Conservation (phyloP, 2,888 invertebrate genomes). For the Ganaspis brasiliensis region DNA sequence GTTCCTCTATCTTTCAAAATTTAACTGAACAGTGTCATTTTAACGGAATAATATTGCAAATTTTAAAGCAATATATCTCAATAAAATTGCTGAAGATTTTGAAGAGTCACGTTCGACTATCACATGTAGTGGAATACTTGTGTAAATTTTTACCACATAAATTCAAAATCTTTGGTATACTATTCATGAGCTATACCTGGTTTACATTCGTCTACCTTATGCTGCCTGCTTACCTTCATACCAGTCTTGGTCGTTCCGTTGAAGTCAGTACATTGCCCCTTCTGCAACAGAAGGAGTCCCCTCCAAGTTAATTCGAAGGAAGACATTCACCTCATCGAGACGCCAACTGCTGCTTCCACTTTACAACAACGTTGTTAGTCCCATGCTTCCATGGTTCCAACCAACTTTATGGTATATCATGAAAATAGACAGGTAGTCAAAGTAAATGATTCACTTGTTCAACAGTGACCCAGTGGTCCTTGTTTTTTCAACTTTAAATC, state of each 20-base stretch:
- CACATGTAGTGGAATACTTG: neutral
- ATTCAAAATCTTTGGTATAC: neutral
- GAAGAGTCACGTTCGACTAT: neutral
- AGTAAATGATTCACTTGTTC: neutral
- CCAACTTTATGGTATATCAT: conserved; percentile 15
- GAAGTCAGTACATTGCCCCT: conserved; percentile 49
- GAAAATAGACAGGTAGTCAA: neutral
- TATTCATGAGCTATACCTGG: neutral
- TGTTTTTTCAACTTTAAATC: too few relatives aligned
- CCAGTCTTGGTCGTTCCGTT: conserved; percentile 11
- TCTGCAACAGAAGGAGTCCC: conserved; percentile 60
- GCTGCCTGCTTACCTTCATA: neutral
- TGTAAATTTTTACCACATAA: too few relatives aligned
- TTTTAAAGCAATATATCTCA: too few relatives aligned
- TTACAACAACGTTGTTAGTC: neutral
- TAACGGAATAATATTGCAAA: too few relatives aligned
- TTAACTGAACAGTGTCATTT: too few relatives aligned
- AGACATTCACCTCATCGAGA: conserved; percentile 75
- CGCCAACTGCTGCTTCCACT: conserved; percentile 59
- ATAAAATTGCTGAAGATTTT: neutral
- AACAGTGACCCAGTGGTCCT: neutral
- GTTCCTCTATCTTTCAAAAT: too few relatives aligned
- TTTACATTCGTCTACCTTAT: neutral
- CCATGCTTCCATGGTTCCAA: conserved; percentile 13
- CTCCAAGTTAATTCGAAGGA: conserved; percentile 65